Percentiles rank a stretch among this genome's conserved stretches.
Conservation (phyloP, 2,113 vertebrate species). For the Megaleporinus macrocephalus region DNA sequence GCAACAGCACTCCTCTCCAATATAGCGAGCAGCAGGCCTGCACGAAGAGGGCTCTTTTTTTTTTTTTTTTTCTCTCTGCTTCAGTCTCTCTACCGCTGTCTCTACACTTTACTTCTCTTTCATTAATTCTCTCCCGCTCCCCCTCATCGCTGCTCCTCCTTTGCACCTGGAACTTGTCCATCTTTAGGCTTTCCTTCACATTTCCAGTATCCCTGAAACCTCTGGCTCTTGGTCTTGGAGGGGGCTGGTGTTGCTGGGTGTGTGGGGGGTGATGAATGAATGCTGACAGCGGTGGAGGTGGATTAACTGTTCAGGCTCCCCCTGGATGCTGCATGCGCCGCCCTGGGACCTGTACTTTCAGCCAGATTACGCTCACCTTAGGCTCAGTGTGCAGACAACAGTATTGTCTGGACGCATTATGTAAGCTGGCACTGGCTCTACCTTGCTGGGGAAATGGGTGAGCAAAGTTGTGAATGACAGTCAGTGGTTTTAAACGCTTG, state of each 20-base stretch:
- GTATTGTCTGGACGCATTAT: conserved; percentile 3
- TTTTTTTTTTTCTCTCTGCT: neutral
- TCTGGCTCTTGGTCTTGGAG: neutral
- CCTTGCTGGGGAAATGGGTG: neutral
- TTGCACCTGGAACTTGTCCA: conserved; percentile 23
- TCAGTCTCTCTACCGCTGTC: conserved; percentile 27
- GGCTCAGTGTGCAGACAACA: neutral
- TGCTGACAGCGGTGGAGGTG: conserved; percentile 13
- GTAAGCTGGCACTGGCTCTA: neutral
- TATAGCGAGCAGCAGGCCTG: conserved; percentile 69
- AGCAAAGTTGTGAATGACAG: neutral
- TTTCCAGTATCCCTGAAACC: conserved; percentile 1
- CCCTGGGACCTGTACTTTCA: neutral
- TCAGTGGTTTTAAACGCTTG: neutral
- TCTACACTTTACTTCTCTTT: conserved; percentile 44
- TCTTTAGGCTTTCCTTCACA: neutral
- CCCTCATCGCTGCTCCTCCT: conserved; percentile 2
- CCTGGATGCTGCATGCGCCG: neutral
- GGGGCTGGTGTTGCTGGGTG: too few species aligned
- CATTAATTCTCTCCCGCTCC: conserved; percentile 22
- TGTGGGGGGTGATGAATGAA: neutral
- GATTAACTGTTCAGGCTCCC: conserved; percentile 11
- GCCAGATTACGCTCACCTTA: neutral
- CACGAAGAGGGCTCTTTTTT: conserved; percentile 57
- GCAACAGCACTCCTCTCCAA: conserved; percentile 80